Conservation (phyloP, 1,140 invertebrate genomes). For the Metaphire vulgaris region DNA sequence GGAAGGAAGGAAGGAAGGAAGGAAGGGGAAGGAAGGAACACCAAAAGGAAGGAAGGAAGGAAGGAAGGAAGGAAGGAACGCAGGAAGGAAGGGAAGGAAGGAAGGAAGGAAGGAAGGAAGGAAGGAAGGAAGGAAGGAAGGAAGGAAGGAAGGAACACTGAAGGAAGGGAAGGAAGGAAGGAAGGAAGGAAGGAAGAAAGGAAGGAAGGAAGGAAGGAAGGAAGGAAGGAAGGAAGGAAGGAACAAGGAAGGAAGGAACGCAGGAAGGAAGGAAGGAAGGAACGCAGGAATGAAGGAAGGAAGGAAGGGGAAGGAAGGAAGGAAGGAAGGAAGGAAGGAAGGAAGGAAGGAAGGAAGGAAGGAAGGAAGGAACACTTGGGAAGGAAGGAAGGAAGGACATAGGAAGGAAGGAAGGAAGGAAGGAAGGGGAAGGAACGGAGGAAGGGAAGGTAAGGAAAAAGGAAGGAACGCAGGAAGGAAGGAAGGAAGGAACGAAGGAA, state of each 20-base stretch:
- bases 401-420: neutral
- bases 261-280: neutral
- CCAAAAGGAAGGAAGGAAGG: neutral
- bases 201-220: neutral
- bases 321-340: neutral
- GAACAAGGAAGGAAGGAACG: neutral
- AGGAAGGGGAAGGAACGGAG: neutral
- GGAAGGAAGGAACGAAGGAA: neutral
- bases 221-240: neutral
- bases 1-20: neutral
- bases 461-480: neutral
- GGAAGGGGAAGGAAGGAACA: neutral
- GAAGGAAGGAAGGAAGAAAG: neutral
- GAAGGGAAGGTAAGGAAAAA: neutral
- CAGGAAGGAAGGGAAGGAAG: neutral
- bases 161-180: neutral
- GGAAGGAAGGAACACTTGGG: neutral
- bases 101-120: neutral
- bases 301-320: neutral
- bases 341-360: neutral
- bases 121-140: neutral
- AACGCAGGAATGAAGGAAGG: neutral
- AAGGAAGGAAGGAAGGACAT: neutral
- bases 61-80: neutral
- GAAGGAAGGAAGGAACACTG: neutral